Evolutionary conservation across 2,888 invertebrate species (phyloP).

Genomic region (Eupeodes latifasciatus): DNA sequence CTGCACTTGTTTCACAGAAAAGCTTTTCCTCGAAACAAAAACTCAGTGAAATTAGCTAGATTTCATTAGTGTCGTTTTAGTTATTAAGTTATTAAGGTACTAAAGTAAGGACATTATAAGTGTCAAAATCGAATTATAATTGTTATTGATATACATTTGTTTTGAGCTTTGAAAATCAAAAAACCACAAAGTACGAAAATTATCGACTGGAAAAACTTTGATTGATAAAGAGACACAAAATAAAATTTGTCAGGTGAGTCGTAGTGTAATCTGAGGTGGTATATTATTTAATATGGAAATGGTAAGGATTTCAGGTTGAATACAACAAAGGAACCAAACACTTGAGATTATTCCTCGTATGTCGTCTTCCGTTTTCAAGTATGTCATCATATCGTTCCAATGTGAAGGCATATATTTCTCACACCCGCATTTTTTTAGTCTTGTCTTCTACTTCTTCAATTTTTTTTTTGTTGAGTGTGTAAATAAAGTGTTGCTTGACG

Average conservation of each 20-base stretch:
- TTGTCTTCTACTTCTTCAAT: not conserved
- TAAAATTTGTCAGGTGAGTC: not conserved
- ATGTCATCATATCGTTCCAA: constrained; percentile 24
- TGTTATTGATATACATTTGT: no score
- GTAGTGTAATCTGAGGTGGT: not conserved
- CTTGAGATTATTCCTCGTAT: constrained; percentile 46
- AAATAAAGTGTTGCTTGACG: constrained; percentile 52
- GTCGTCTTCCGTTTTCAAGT: constrained; percentile 47
- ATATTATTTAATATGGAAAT: not conserved
- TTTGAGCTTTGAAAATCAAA: no score
- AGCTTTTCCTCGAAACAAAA: no score
- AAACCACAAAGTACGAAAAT: no score
- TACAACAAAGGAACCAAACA: constrained; percentile 55
- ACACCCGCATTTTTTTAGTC: constrained; percentile 27
- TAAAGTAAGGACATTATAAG: no score
- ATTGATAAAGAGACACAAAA: no score
- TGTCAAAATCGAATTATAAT: no score
- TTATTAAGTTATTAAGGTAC: no score
- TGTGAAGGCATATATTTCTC: constrained; percentile 36
- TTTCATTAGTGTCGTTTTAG: no score
- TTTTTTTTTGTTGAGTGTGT: constrained; percentile 15
- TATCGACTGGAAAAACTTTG: no score
- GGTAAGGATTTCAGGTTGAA: constrained; percentile 31
- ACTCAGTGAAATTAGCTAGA: no score
- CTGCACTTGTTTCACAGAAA: no score